Percentiles rank a stretch among this genome's conserved stretches.
These are phyloP conservation scores for Trachurus trachurus DNA, from an alignment of 2,797 vertebrate genomes.

Conservation along the genomic window DNA sequence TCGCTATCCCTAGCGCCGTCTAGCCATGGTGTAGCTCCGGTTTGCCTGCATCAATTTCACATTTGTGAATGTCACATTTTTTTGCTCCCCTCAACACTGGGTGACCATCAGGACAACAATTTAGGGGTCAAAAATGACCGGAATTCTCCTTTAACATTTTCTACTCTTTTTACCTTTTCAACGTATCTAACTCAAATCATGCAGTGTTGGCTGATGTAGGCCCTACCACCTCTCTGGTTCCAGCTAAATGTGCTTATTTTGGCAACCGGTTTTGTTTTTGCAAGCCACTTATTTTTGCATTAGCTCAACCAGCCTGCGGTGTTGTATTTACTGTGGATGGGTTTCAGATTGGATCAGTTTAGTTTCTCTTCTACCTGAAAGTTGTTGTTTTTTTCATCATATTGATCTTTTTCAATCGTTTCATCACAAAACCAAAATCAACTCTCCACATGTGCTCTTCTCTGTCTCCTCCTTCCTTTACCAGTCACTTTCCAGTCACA, in stretches of 20 bases:
- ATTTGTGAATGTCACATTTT: too few relatives aligned
- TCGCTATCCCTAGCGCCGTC: too few relatives aligned
- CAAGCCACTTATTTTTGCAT: background rate
- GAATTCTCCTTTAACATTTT: too few relatives aligned
- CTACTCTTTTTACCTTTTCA: background rate
- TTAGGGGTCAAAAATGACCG: too few relatives aligned
- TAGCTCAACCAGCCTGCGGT: background rate
- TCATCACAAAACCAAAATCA: background rate
- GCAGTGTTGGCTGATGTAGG: background rate
- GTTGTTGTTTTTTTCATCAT: background rate
- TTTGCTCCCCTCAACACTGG: too few relatives aligned
- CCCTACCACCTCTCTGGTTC: background rate
- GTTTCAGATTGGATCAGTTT: background rate
- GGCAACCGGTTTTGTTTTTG: background rate
- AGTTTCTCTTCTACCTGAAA: background rate
- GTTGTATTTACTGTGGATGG: background rate
- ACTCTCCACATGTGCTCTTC: background rate
- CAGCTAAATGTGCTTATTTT: background rate
- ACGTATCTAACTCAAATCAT: background rate
- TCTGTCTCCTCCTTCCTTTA: constrained; percentile 14
- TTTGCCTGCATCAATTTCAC: too few relatives aligned
- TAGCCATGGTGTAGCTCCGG: too few relatives aligned
- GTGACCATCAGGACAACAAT: too few relatives aligned
- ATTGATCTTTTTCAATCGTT: background rate
- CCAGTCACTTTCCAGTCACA: constrained; percentile 39